Conservation (phyloP, 2,888 invertebrate species). For the Mesorhabditis spiculigera region DNA sequence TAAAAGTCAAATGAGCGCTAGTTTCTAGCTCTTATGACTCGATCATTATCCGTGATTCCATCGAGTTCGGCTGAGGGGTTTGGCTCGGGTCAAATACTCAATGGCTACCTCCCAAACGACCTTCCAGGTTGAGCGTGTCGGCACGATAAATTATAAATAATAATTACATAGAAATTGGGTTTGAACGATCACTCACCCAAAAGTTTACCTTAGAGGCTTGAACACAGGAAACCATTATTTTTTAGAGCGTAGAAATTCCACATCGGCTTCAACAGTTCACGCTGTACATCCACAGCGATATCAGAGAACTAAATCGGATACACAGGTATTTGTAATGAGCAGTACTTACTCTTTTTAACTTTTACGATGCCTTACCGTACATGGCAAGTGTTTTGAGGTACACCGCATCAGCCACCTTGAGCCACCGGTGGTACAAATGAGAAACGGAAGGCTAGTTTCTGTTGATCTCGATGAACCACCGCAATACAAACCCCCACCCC, state of each 20-base stretch:
- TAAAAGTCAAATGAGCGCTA: background rate
- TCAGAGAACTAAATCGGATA: background rate
- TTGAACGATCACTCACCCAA: too few relatives aligned
- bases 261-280: slow-evolving; percentile 4
- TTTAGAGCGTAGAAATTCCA: slow-evolving; percentile 4
- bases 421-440: background rate
- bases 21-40: background rate
- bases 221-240: background rate
- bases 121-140: too few relatives aligned
- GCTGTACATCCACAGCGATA: background rate
- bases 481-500: background rate
- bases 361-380: too few relatives aligned
- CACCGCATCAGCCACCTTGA: slow-evolving; percentile 5
- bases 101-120: too few relatives aligned
- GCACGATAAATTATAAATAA: too few relatives aligned
- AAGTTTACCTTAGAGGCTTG: too few relatives aligned
- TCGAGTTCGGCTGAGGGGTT: too few relatives aligned
- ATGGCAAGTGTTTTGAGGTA: background rate
- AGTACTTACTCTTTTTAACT: background rate
- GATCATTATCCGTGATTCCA: background rate
- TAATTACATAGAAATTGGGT: too few relatives aligned
- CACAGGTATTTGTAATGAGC: background rate
- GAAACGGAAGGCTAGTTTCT: background rate
- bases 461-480: background rate
- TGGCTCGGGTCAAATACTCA: too few relatives aligned